A percentile compares a stretch with the other conserved stretches of the same genome.
phyloP scores from a whole-genome alignment of 2,888 invertebrate genomes.

The Melieria picta region DNA sequence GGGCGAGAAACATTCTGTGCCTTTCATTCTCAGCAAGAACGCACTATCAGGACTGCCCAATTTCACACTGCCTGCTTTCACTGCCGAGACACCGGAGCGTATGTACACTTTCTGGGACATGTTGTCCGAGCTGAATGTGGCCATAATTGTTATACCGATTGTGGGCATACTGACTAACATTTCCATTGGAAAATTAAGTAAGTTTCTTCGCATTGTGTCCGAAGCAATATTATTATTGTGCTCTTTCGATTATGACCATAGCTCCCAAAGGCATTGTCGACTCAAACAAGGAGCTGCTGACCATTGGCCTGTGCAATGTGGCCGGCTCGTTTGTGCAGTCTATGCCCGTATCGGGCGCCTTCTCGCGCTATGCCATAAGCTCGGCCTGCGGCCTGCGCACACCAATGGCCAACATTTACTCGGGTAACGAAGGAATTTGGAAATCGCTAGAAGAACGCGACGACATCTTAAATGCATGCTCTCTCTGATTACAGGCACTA shows the following conservation, averaged over 20 bases:
- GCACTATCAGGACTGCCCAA: constrained; percentile 77
- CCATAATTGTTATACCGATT: constrained; percentile 83
- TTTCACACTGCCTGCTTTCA: constrained; percentile 74
- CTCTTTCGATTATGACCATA: constrained; percentile 50
- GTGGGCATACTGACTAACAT: constrained; percentile 91
- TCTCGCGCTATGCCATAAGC: constrained; percentile 88
- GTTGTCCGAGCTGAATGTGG: constrained; percentile 77
- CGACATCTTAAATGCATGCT: too few species aligned
- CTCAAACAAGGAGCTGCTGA: constrained; percentile 90
- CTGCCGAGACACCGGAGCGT: constrained; percentile 69
- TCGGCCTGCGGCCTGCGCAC: constrained; percentile 88
- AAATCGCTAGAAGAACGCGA: neutral
- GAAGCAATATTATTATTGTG: too few species aligned
- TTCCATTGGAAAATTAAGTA: constrained; percentile 94
- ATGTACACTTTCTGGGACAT: constrained; percentile 73
- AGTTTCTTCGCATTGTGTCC: constrained; percentile 58
- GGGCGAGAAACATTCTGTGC: constrained; percentile 68
- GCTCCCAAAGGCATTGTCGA: constrained; percentile 78
- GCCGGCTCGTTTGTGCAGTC: constrained; percentile 85
- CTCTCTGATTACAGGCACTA: constrained; percentile 70
- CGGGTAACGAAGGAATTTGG: constrained; percentile 50
- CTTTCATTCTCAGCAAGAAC: constrained; percentile 68
- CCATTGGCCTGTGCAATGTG: constrained; percentile 84
- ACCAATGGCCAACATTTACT: constrained; percentile 71
- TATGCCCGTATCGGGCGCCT: constrained; percentile 89